Evolutionary conservation across 2,113 vertebrate genomes (phyloP).

Genomic region (Xenus cinereus): DNA sequence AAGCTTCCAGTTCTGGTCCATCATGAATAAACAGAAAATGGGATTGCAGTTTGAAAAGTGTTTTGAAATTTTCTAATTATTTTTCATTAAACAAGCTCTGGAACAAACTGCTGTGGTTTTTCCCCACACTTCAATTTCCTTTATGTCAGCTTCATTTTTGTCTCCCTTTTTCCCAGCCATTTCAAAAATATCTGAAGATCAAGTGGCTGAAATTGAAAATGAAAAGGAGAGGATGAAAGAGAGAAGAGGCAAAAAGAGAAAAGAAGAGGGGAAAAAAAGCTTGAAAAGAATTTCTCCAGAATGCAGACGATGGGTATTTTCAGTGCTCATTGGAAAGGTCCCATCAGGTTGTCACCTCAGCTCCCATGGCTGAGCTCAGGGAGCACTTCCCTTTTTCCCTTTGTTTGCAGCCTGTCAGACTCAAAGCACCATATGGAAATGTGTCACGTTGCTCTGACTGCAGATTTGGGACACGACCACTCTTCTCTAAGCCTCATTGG

Average conservation of each 20-base stretch:
- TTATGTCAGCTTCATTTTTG: not conserved
- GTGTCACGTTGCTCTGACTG: not conserved
- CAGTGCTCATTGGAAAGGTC: not conserved
- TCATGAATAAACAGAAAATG: not conserved
- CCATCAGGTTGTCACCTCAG: not conserved
- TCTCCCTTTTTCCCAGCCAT: not conserved
- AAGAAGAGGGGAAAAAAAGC: not conserved
- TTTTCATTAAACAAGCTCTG: not conserved
- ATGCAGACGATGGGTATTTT: not conserved
- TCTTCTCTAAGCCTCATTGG: not conserved
- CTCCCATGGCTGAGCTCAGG: not conserved
- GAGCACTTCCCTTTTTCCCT: not conserved
- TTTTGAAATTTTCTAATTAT: constrained; percentile 48
- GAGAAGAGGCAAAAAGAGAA: not conserved
- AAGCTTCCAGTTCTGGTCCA: not conserved
- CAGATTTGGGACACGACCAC: not conserved
- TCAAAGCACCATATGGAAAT: not conserved
- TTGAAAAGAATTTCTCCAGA: not conserved
- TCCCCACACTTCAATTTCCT: not conserved
- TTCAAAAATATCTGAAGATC: constrained; percentile 42
- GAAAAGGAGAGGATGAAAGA: constrained; percentile 7
- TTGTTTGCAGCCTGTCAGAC: not conserved
- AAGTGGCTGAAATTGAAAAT: constrained; percentile 37
- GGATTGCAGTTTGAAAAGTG: not conserved
- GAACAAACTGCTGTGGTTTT: not conserved